Evolutionary conservation across 2,888 invertebrate species (phyloP), one percentile per base, ranked within the genome.

Genomic region (Gari tellinella): DNA sequence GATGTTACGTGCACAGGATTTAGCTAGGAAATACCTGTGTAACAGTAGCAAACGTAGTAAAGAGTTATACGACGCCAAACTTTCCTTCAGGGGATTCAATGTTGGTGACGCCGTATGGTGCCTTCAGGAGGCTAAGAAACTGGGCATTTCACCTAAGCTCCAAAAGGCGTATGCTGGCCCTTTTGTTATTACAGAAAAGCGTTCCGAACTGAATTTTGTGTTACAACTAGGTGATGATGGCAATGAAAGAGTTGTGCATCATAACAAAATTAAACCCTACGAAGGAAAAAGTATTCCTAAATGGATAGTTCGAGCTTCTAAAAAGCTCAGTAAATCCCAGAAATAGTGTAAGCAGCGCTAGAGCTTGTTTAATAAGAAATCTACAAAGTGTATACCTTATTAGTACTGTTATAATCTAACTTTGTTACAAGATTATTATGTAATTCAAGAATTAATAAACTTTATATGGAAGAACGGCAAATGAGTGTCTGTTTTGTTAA

Each of bases 101-200:
- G 48, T 31, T 1, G 67, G 63, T 14, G 70, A 78, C n/a, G 38
- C 49, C n/a, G 72, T 79, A 21, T 72, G 68, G 72, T 70, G 55
- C 17, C 48, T 68, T 21, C 53, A 63, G 21, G 74, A 72, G 25
- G 40, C 41, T 2, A 60, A 58, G 46, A 67, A 65, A 40, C 46
- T 51, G 2, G 60, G 72, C 43, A 40, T 72, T 17, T 45, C 51
- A 19, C 60, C 49, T 2, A 79, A 79, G 56, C 37, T 79, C 10
- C 45, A 74, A 41, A 58, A 64, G 14, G 37, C 38, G 0, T 74
- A 61, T 60, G 48, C 53, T 37, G 75, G 72, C 15, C 75, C 79
- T 12, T 79, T 15, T 57, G 19, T 75, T 8, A 48, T 72, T 1
- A 55, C 43, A 8, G 12, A 43, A 21, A 72, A 65, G 15, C 19